Percentiles rank a stretch among this genome's conserved stretches.
phyloP scores from a whole-genome alignment of 1,140 invertebrate species.

The Heliconius himera region DNA sequence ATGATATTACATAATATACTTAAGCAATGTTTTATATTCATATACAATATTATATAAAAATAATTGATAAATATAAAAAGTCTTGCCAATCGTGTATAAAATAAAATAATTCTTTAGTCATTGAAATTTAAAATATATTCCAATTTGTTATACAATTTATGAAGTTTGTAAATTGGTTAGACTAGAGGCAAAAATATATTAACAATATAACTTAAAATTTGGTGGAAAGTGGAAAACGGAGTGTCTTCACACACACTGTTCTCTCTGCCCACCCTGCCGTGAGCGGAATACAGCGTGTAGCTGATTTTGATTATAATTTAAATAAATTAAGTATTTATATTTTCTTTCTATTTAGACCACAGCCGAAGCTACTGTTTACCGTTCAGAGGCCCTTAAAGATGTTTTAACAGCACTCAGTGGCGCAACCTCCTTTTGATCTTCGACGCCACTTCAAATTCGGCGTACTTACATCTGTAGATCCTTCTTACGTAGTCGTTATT shows the following conservation, averaged over 20 bases:
- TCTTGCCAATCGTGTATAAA: too few species aligned
- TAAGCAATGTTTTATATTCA: too few species aligned
- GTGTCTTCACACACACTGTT: not conserved
- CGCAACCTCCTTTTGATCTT: conserved; percentile 67
- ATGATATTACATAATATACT: too few species aligned
- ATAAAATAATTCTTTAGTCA: too few species aligned
- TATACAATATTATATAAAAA: too few species aligned
- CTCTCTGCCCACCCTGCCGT: not conserved
- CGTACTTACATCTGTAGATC: conserved; percentile 38
- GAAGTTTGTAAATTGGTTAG: too few species aligned
- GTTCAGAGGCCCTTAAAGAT: conserved; percentile 70
- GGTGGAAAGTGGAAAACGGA: not conserved
- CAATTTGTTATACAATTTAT: too few species aligned
- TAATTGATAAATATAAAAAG: too few species aligned
- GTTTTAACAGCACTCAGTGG: conserved; percentile 69
- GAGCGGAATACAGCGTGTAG: too few species aligned
- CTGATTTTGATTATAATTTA: not conserved
- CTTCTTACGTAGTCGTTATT: conserved; percentile 33
- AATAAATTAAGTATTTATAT: not conserved
- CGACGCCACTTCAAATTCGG: conserved; percentile 63
- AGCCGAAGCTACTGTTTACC: conserved; percentile 68
- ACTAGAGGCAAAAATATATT: not conserved
- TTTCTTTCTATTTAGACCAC: conserved; percentile 41
- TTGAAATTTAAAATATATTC: too few species aligned
- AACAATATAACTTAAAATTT: not conserved